Evolutionary conservation across 2,113 vertebrate species (phyloP).

Genomic region (Rhagologus leucostigma): DNA sequence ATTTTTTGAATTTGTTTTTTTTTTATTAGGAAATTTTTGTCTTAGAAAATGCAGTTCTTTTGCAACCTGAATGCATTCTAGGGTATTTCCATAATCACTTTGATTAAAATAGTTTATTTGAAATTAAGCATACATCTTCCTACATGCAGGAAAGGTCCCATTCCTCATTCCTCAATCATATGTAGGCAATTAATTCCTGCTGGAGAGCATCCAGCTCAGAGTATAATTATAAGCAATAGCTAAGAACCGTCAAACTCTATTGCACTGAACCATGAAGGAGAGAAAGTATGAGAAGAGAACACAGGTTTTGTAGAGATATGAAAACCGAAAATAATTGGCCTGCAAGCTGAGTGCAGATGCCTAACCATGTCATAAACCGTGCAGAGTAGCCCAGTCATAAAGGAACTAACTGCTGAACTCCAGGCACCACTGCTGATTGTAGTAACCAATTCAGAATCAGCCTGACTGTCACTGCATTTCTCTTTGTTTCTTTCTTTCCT

Average conservation of each 20-base stretch:
- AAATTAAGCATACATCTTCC: not conserved
- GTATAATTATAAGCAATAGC: not conserved
- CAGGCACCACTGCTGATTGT: not conserved
- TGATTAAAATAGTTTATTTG: not conserved
- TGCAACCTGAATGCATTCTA: not conserved
- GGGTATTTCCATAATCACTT: not conserved
- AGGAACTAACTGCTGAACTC: not conserved
- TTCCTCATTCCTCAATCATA: not conserved
- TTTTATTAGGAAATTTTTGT: not conserved
- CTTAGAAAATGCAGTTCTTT: not conserved
- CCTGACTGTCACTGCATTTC: not conserved
- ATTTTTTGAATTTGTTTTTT: not conserved
- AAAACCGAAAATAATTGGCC: not conserved
- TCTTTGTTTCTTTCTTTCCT: not conserved
- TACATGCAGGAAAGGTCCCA: not conserved
- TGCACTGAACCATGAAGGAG: not conserved
- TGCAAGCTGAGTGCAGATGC: not conserved
- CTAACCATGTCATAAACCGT: not conserved
- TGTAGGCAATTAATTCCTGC: not conserved
- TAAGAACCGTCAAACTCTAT: not conserved
- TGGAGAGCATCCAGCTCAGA: not conserved
- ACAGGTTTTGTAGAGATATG: not conserved
- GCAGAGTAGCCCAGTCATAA: not conserved
- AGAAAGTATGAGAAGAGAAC: not conserved
- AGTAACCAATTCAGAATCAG: not conserved